Conservation (phyloP, 2,113 vertebrate genomes). For the Semnornis frantzii region DNA sequence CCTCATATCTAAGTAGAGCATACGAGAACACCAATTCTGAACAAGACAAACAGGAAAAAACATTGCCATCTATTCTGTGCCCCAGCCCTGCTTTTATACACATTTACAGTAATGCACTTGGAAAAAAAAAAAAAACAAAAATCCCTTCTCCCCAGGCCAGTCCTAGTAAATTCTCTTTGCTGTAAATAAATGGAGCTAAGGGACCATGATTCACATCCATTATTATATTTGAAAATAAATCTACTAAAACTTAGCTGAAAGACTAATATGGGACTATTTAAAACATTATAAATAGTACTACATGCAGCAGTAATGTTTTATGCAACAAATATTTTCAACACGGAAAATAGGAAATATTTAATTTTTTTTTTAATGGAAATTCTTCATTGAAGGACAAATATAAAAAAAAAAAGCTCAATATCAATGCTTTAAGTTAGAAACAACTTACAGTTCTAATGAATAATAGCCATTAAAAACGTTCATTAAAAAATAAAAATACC, state of each 20-base stretch:
- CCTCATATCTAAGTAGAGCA: neutral
- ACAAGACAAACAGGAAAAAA: neutral
- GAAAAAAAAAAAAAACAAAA: neutral
- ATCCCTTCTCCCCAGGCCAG: neutral
- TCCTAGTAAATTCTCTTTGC: neutral
- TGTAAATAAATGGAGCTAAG: neutral
- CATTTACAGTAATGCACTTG: neutral
- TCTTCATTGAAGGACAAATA: neutral
- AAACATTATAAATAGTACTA: neutral
- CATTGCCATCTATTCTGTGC: neutral
- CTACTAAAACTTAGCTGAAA: neutral
- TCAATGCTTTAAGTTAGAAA: neutral
- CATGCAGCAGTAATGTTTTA: neutral
- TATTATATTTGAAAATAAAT: neutral
- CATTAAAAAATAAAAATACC: neutral
- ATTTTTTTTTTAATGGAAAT: neutral
- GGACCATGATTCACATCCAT: neutral
- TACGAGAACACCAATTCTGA: neutral
- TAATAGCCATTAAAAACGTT: neutral
- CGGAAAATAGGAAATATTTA: neutral
- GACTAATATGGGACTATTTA: neutral
- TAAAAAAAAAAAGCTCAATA: neutral
- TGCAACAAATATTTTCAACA: neutral
- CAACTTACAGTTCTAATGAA: neutral
- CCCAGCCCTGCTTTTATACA: neutral